Evolutionary conservation across 2,888 invertebrate genomes (phyloP), one percentile per base, ranked within the genome.

Genomic region (Cistogaster globosa): DNA sequence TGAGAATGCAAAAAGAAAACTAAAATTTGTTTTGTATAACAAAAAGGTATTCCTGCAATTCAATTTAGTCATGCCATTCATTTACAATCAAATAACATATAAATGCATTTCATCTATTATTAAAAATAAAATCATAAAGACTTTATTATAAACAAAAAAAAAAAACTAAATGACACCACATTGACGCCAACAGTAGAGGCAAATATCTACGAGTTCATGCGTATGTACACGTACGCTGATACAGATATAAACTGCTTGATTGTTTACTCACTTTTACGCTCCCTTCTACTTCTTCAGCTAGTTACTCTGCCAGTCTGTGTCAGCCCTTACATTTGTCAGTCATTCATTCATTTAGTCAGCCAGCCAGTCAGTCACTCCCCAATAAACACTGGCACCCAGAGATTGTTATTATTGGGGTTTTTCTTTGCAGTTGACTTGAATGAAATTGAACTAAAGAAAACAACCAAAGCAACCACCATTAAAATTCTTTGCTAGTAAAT

Each of bases 151-250:
- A 75, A 79, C 26, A 32, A 32, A 32, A 32, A 32, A 5, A 32
- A 67, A 42, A 57, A 75, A 36, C n/a, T 26, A 62, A 75, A 76
- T 65, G 85, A 82, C 69, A 79, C 53, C 85, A 78, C 58, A 72
- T 48, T 78, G 85, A 85, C 85, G 85, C 85, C 85, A 82, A 53
- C 78, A 55, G 67, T 79, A 82, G 82, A 71, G 74, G 78, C 78
- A 75, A 55, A 22, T 16, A 77, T 18, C 48, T 45, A 62, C 57
- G 45, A 65, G 18, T 53, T 20, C 32, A 42, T n/a, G 14, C 26
- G 53, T 38, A 12, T 38, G 48, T 9, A 62, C 55, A 45, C 4
- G 11, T 57, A 75, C 36, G 48, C 16, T 69, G 26, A 4, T 26
- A 26, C 26, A 26, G 26, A 26, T 4, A 26, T 4, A 26, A 26